Conservation (phyloP, 92 coral and sea anemone genomes). For the Metridium senile region DNA sequence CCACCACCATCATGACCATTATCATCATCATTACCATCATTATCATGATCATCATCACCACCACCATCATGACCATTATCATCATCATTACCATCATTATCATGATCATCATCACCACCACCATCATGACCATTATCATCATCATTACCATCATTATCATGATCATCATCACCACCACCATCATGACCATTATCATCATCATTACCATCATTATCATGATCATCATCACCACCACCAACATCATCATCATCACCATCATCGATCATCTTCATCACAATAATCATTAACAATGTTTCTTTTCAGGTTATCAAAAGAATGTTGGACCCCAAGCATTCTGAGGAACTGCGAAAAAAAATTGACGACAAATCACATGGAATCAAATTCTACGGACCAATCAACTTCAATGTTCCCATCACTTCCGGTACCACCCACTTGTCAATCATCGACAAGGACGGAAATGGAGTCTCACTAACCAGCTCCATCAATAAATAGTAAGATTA, state of each 20-base stretch:
- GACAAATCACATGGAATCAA: constrained; percentile 37
- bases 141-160: too few relatives aligned
- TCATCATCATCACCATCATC: neutral
- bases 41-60: too few relatives aligned
- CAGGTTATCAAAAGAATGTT: constrained; percentile 65
- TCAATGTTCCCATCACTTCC: constrained; percentile 71
- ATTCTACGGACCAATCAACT: constrained; percentile 73
- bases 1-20: too few relatives aligned
- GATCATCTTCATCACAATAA: neutral
- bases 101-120: too few relatives aligned
- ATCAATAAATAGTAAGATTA: constrained; percentile 81
- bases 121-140: too few relatives aligned
- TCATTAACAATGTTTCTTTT: neutral
- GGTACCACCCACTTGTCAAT: constrained; percentile 88
- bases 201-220: too few relatives aligned
- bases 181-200: too few relatives aligned
- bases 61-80: too few relatives aligned
- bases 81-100: too few relatives aligned
- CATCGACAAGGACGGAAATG: constrained; percentile 76
- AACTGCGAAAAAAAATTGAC: constrained; percentile 46
- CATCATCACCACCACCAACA: too few relatives aligned
- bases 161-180: too few relatives aligned
- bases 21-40: too few relatives aligned
- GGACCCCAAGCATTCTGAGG: constrained; percentile 43
- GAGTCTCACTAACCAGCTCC: constrained; percentile 82